Evolutionary conservation across 2,113 vertebrate species (phyloP).

Genomic region (Cheirogaleus medius): DNA sequence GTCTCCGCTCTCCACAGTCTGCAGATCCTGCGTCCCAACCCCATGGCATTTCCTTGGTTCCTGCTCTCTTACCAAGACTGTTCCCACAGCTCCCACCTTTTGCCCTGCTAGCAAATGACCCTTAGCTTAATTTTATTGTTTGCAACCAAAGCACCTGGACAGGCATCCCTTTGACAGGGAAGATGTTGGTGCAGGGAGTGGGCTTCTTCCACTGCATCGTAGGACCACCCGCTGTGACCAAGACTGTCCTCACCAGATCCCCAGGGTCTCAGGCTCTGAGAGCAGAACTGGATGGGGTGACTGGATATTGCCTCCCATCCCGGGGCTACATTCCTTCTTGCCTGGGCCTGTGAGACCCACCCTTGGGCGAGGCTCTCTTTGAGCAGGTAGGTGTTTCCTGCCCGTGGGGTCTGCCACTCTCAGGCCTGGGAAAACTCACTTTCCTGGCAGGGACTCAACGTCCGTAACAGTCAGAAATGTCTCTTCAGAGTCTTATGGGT

Average conservation of each 20-base stretch:
- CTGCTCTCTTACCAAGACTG: not conserved
- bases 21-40: not conserved
- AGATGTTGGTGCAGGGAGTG: not conserved
- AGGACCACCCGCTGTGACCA: too few relatives aligned
- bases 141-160: too few relatives aligned
- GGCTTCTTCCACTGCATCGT: not conserved
- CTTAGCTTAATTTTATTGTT: not conserved
- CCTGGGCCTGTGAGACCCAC: not conserved
- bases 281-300: not conserved
- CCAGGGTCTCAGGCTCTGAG: not conserved
- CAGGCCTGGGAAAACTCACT: constrained; percentile 50
- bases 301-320: too few relatives aligned
- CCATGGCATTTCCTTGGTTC: not conserved
- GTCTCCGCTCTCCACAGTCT: too few relatives aligned
- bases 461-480: not conserved
- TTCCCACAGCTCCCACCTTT: too few relatives aligned
- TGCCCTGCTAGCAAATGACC: not conserved
- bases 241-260: not conserved
- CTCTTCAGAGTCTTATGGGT: not conserved
- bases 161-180: not conserved
- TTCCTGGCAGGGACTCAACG: not conserved
- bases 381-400: not conserved
- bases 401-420: not conserved
- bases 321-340: not conserved
- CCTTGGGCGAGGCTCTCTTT: not conserved